Conservation (phyloP, 30 jellyfish, hydroid and myxozoan species). For the Hydractinia echinata region DNA sequence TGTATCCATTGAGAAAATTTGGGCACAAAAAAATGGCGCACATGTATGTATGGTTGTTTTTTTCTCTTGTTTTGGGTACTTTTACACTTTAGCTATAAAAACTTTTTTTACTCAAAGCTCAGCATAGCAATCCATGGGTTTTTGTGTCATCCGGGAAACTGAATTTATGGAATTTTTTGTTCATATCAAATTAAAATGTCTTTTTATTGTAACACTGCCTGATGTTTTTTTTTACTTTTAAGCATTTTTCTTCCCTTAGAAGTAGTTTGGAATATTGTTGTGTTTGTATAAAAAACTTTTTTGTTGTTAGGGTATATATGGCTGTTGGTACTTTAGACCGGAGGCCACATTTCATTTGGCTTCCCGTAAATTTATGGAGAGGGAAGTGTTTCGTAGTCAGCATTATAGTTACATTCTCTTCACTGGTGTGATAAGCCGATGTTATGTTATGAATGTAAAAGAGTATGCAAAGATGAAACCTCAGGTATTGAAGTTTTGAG, state of each 20-base stretch:
- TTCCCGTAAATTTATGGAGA: conserved; percentile 80
- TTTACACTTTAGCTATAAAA: too few species aligned
- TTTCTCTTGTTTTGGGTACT: not conserved
- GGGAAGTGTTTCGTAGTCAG: conserved; percentile 78
- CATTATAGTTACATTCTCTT: conserved; percentile 71
- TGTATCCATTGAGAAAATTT: conserved; percentile 75
- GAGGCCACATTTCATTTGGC: conserved; percentile 95
- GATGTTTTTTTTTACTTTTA: too few species aligned
- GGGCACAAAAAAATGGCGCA: conserved; percentile 71
- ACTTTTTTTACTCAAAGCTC: not conserved
- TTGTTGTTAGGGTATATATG: conserved; percentile 71
- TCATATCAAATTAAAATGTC: too few species aligned
- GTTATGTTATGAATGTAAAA: conserved; percentile 78
- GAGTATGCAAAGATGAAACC: conserved; percentile 79
- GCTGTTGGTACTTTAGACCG: conserved; percentile 96
- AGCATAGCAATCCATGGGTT: not conserved
- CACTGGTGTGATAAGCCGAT: conserved; percentile 58
- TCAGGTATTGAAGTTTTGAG: conserved; percentile 40
- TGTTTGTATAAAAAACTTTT: not conserved
- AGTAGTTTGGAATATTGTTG: too few species aligned
- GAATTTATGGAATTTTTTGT: too few species aligned
- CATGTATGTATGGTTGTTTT: not conserved
- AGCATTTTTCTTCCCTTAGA: too few species aligned
- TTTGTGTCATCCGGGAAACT: too few species aligned
- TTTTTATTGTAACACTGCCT: too few species aligned